Evolutionary conservation across 2,888 invertebrate species (phyloP).

Genomic region (Dolichomitus sp.): DNA sequence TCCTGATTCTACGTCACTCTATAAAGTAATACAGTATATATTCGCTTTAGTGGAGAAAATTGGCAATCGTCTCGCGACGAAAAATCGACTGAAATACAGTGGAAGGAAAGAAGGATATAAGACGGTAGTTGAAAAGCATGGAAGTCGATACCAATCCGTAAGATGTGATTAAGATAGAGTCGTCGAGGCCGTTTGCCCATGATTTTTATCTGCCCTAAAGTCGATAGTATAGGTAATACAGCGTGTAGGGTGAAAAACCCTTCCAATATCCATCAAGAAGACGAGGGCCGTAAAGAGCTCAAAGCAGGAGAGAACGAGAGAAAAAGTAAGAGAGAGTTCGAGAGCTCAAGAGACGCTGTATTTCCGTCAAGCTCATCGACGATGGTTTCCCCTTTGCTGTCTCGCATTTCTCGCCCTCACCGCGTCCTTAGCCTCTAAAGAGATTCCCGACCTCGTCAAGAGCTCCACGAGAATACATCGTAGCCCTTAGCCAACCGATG

Average conservation of each 20-base stretch:
- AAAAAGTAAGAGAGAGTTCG: neutral
- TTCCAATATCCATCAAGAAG: constrained; percentile 58
- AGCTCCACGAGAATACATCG: constrained; percentile 71
- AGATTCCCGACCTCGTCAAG: constrained; percentile 75
- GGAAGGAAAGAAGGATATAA: neutral
- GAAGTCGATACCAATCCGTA: constrained; percentile 58
- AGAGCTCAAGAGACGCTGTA: constrained; percentile 25
- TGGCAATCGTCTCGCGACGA: constrained; percentile 44
- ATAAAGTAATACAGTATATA: neutral
- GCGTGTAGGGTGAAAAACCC: constrained; percentile 39
- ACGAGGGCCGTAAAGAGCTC: constrained; percentile 15
- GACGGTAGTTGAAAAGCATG: constrained; percentile 37
- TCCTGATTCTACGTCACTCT: neutral
- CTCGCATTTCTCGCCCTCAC: constrained; percentile 39
- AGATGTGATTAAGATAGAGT: constrained; percentile 68
- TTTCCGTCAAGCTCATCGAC: constrained; percentile 52
- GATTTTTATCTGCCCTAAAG: constrained; percentile 60
- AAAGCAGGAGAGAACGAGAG: constrained; percentile 6
- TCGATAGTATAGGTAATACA: constrained; percentile 24
- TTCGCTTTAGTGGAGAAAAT: constrained; percentile 21
- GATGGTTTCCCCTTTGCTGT: constrained; percentile 55
- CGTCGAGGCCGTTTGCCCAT: constrained; percentile 55
- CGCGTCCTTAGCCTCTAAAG: constrained; percentile 7
- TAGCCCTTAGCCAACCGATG: constrained; percentile 32
- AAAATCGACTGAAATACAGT: constrained; percentile 20